A percentile compares a stretch with the other conserved stretches of the same genome.
Conservation (phyloP, 2,888 invertebrate species). For the Pyrgus malvae region DNA sequence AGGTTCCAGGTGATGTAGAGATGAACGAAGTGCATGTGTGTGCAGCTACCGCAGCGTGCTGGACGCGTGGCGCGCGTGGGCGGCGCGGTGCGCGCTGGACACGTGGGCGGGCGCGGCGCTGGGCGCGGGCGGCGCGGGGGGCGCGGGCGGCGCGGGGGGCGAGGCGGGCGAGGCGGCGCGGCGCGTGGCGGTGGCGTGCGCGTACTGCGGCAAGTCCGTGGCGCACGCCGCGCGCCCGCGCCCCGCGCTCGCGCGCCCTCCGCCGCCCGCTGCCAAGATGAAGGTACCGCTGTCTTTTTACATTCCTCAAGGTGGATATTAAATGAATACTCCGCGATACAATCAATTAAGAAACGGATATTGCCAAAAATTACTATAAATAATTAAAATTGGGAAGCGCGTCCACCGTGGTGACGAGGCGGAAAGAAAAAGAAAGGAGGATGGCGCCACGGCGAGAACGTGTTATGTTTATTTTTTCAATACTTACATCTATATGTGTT, state of each 20-base stretch:
- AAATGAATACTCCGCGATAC: no score
- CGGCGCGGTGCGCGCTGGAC: conserved; percentile 93
- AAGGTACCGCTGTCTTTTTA: conserved; percentile 73
- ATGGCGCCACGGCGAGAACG: no score
- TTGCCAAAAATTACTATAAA: no score
- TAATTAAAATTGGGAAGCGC: no score
- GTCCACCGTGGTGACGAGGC: no score
- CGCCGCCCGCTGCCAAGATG: conserved; percentile 86
- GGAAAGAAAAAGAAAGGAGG: no score
- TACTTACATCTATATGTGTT: no score
- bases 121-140: conserved; percentile 72
- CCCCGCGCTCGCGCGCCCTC: conserved; percentile 80
- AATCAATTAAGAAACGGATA: no score
- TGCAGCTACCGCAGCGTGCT: conserved; percentile 90
- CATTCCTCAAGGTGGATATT: no score
- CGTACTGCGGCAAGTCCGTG: conserved; percentile 97
- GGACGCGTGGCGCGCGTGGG: conserved; percentile 96
- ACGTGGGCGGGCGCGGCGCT: conserved; percentile 85
- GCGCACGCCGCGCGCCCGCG: conserved; percentile 85
- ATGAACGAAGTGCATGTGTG: background rate
- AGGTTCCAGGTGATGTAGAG: no score
- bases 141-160: conserved; percentile 53
- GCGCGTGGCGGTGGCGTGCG: conserved; percentile 88
- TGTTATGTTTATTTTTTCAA: no score
- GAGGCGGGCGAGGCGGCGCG: conserved; percentile 57